Evolutionary conservation across 92 coral and sea anemone species (phyloP), one percentile per base, ranked within the genome.

Genomic region (Heteractis magnifica): DNA sequence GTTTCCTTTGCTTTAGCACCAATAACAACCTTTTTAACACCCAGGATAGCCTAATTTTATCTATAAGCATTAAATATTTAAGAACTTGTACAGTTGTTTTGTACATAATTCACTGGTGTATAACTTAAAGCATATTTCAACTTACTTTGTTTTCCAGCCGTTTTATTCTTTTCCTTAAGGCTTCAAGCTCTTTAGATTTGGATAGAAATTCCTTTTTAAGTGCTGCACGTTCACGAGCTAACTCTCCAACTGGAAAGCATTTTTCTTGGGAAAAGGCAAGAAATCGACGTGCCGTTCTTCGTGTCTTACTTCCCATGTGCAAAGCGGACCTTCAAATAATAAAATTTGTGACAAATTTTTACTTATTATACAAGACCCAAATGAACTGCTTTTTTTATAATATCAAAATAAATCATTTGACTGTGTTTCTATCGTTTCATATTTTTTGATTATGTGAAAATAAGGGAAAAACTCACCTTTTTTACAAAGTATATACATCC

Each of bases 171-270:
- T 79, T 85, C 75, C 79, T 85, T 76, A 85, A 81, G 79, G 81
- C 81, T 59, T 41, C 77, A 55, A 86, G 81, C 81, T 84, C 78
- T 65, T 85, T 88, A 71, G 85, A 85, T 44, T 80, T 88, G 14
- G 89, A 84, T 58, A 88, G 77, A 75, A 78, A 77, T 81, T 90
- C 89, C 56, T 53, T 6, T 53, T 53, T 53, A 6, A 53, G 58
- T 53, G 58, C 58, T 53, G 58, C 58, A 53, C 86, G 71, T 52
- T 90, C 83, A 75, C 75, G 81, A 48, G 81, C 86, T 26, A 87
- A 78, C 65, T 87, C 88, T 55, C 82, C 90, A 52, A 90, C 65
- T 56, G 91, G 85, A 76, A 90, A 82, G n/a, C 90, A 65, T n/a
- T 65, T 51, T 73, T 82, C 85, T 78, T 53, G 83, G 56, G 87